These are phyloP conservation scores for Engystomops pustulosus DNA, from an alignment of 2,113 vertebrate genomes.

Conservation along the genomic window DNA sequence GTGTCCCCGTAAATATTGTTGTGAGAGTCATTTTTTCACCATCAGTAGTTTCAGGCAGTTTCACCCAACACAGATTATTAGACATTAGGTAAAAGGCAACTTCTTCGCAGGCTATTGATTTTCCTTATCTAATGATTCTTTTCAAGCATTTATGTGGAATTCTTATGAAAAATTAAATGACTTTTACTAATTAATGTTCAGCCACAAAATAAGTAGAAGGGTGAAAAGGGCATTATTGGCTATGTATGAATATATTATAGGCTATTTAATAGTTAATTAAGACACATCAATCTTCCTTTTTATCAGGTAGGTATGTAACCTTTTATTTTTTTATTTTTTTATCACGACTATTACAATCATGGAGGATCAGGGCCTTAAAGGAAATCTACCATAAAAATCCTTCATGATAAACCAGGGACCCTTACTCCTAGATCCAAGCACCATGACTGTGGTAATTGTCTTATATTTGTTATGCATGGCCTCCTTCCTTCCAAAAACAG, in stretches of 20 bases:
- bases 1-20: background rate
- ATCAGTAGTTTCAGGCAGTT: background rate
- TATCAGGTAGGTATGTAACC: background rate
- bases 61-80: background rate
- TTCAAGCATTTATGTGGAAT: background rate
- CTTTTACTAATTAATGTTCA: conserved; percentile 12
- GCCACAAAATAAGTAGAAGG: background rate
- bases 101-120: conserved; percentile 7
- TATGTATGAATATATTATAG: background rate
- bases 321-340: too few relatives aligned
- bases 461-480: too few relatives aligned
- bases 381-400: too few relatives aligned
- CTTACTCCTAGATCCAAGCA: too few relatives aligned
- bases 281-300: background rate
- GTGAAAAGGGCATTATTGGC: background rate
- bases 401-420: too few relatives aligned
- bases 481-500: too few relatives aligned
- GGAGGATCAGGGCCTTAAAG: too few relatives aligned
- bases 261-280: background rate
- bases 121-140: background rate
- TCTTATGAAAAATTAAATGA: background rate
- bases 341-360: background rate
- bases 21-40: background rate
- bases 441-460: too few relatives aligned
- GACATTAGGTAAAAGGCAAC: background rate